Evolutionary conservation across 2,113 vertebrate genomes (phyloP).

Genomic region (Carassius carassius): DNA sequence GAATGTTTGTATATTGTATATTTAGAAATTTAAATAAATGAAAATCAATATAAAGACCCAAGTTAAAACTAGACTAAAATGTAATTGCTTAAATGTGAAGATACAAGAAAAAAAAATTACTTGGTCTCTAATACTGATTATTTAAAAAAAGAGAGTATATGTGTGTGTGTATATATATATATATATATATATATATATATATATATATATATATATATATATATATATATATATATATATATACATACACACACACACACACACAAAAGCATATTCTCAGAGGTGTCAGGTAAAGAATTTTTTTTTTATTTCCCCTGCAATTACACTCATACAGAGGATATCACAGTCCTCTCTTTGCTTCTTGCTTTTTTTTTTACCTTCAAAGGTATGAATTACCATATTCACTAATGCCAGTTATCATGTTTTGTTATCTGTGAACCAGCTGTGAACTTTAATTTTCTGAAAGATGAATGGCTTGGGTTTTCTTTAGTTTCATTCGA

Average conservation of each 20-base stretch:
- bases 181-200: no score
- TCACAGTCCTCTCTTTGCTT: slow-evolving; percentile 11
- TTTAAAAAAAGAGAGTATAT: slow-evolving; percentile 30
- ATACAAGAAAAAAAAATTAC: slow-evolving; percentile 39
- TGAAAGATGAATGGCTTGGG: background rate
- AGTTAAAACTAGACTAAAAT: slow-evolving; percentile 55
- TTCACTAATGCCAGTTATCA: slow-evolving; percentile 5
- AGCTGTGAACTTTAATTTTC: slow-evolving; percentile 5
- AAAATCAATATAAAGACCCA: slow-evolving; percentile 57
- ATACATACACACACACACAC: background rate
- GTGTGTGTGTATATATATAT: no score
- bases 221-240: no score
- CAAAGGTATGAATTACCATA: background rate
- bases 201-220: no score
- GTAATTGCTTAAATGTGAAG: slow-evolving; percentile 57
- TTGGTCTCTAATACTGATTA: slow-evolving; percentile 53
- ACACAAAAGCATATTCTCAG: background rate
- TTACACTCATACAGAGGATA: background rate
- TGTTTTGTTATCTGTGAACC: slow-evolving; percentile 24
- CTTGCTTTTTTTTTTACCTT: background rate
- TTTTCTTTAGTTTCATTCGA: background rate
- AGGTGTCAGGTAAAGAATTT: slow-evolving; percentile 4
- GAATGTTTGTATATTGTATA: slow-evolving; percentile 93
- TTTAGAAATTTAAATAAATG: slow-evolving; percentile 79
- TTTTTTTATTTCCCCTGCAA: background rate